Percentiles rank a stretch among this genome's conserved stretches.
These are phyloP conservation scores for Alentia gelatinosa DNA, from an alignment of 2,888 invertebrate genomes.

Conservation along the genomic window DNA sequence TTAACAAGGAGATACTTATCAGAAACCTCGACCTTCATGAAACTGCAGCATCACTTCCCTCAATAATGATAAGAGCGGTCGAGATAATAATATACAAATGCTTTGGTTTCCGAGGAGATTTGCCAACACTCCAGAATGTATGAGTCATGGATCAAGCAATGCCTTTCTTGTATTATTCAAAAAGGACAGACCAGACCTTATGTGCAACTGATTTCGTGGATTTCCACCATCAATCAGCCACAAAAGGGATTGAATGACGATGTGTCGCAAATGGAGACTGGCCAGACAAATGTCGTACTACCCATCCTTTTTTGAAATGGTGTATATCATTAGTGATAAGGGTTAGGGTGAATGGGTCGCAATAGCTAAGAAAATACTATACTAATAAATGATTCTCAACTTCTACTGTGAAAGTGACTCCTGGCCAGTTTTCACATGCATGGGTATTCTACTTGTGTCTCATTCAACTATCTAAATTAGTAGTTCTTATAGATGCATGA, in stretches of 20 bases:
- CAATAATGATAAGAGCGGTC: neutral
- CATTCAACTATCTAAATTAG: neutral
- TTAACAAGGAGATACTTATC: neutral
- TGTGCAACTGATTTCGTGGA: neutral
- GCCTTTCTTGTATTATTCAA: neutral
- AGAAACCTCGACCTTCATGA: neutral
- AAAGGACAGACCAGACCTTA: slow-evolving; percentile 26
- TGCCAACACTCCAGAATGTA: neutral
- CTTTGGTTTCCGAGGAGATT: neutral
- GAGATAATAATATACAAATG: neutral
- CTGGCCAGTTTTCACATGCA: slow-evolving; percentile 53
- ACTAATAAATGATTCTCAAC: neutral
- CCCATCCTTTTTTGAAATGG: neutral
- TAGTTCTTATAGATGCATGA: slow-evolving; percentile 41
- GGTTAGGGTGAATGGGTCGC: neutral
- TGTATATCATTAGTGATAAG: neutral
- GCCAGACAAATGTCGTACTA: neutral
- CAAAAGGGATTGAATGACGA: slow-evolving; percentile 9
- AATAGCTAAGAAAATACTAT: slow-evolving; percentile 7
- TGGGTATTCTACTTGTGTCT: neutral
- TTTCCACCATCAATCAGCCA: neutral
- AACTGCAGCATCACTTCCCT: neutral
- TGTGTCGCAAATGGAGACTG: slow-evolving; percentile 47
- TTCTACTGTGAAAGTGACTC: neutral
- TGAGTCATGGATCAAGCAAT: slow-evolving; percentile 42